Base-by-base conservation (phyloP, 1,140 invertebrate genomes). In the Conus betulinus region DNA sequence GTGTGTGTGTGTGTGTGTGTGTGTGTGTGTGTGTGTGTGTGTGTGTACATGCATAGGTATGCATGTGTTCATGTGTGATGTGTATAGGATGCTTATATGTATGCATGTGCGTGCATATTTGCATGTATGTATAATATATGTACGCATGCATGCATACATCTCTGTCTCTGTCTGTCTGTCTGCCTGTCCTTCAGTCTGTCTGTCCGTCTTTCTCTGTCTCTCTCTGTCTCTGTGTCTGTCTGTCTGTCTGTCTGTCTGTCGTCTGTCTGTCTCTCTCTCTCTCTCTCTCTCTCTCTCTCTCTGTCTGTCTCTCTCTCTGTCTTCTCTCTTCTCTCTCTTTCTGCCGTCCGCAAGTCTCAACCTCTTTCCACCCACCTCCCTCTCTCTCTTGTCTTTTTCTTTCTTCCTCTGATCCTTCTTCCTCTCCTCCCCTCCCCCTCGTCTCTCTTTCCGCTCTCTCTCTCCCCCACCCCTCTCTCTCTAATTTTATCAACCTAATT, bases 231-330 rank as follows among this genome's bases (percentile, higher is more conserved):
- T 74, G 17, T 74, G 8, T 74, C 71, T 74, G 25, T 78, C 67
- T 57, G 55, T 71, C 67, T 71, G 67, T 71, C 67, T 71, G 15
- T n/a, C n/a, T n/a, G n/a, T n/a, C n/a, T n/a, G n/a, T n/a, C n/a
- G n/a, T n/a, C n/a, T n/a, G n/a, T 78, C 76, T 78, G 23, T 78
- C 76, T 78, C 76, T 78, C 76, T 78, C 76, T 78, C 39, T 78
- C 76, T 51, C 67, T 71, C 67, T 71, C 67, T 71, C 67, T 71
- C 67, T 10, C 67, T 71, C 67, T 71, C 67, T 71, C 67, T 71
- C 67, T 71, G 3, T 20, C 67, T 71, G 3, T 20, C 67, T 71
- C 67, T 71, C 11, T 63, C 67, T 23, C 67, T 20, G 3, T 71
- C 67, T 71, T 4, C 20, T 7, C 23, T 20, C 6, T 7, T 20